Percentiles rank a stretch among this genome's conserved stretches.
Evolutionary conservation across 2,888 invertebrate species (phyloP).

Genomic region (Drosophila neutralis): DNA sequence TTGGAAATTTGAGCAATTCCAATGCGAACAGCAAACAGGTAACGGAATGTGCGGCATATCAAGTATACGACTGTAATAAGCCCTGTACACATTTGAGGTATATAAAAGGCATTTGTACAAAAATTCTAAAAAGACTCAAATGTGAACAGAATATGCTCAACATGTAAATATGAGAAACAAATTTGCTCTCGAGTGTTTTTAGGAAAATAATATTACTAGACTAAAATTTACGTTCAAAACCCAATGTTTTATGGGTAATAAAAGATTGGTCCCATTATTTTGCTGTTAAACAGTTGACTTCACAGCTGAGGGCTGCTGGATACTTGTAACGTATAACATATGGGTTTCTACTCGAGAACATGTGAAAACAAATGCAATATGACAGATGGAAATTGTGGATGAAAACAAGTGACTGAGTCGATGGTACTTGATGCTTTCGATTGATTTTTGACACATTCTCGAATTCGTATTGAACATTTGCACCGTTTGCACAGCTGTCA

Average conservation of each 20-base stretch:
- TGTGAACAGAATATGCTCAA: background rate
- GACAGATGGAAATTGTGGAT: constrained; percentile 22
- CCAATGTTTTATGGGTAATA: background rate
- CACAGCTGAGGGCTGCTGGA: constrained; percentile 5
- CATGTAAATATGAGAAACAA: background rate
- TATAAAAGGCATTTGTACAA: background rate
- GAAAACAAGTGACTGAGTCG: constrained; percentile 25
- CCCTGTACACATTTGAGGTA: background rate
- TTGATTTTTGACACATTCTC: constrained; percentile 68
- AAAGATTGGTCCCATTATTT: constrained; percentile 15
- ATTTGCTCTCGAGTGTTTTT: background rate
- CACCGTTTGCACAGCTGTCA: constrained; percentile 50
- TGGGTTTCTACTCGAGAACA: constrained; percentile 7
- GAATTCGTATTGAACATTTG: constrained; percentile 28
- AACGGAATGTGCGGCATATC: background rate
- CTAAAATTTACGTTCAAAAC: background rate
- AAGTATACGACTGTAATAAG: constrained; percentile 9
- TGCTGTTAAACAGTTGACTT: constrained; percentile 36
- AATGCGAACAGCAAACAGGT: constrained; percentile 26
- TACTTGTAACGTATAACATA: background rate
- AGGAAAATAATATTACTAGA: background rate
- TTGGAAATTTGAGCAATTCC: constrained; percentile 39
- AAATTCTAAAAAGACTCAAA: background rate
- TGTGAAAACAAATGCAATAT: constrained; percentile 36
- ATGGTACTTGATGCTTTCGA: constrained; percentile 55